phyloP scores from a whole-genome alignment of 1,140 invertebrate species.

The Himalopsyche phryganea region DNA sequence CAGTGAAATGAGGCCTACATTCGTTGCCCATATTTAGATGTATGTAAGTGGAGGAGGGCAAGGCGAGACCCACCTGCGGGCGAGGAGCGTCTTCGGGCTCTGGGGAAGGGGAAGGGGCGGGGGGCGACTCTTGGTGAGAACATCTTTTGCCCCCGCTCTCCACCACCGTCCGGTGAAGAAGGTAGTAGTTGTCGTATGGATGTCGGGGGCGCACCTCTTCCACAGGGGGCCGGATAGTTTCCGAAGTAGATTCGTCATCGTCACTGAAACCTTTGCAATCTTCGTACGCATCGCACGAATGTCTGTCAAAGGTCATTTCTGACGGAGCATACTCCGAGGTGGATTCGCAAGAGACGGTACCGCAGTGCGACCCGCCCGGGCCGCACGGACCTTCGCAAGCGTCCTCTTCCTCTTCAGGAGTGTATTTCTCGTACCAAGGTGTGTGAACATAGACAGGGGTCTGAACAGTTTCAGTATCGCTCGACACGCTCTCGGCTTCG shows the following conservation, averaged over 20 bases:
- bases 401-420: slow-evolving; percentile 17
- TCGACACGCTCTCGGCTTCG: slow-evolving; percentile 3
- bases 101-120: slow-evolving; percentile 36
- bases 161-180: slow-evolving; percentile 44
- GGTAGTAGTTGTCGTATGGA: slow-evolving; percentile 51
- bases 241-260: slow-evolving; percentile 34
- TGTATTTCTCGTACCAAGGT: slow-evolving; percentile 21
- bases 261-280: background rate
- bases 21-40: background rate
- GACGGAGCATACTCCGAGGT: background rate
- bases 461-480: too few relatives aligned
- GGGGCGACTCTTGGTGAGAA: slow-evolving; percentile 44
- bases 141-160: slow-evolving; percentile 47
- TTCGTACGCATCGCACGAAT: background rate
- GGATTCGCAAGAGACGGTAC: slow-evolving; percentile 11
- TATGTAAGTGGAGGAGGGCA: slow-evolving; percentile 25
- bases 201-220: slow-evolving; percentile 47
- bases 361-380: slow-evolving; percentile 21
- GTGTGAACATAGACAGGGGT: slow-evolving; percentile 4
- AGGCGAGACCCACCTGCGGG: slow-evolving; percentile 32
- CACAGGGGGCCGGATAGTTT: background rate
- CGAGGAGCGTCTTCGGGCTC: slow-evolving; percentile 29
- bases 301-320: too few relatives aligned
- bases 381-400: slow-evolving; percentile 12
- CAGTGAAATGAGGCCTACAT: too few relatives aligned